These are phyloP conservation scores for Drosophila pseudotalamancana DNA, from an alignment of 2,888 invertebrate species.

Conservation along the genomic window DNA sequence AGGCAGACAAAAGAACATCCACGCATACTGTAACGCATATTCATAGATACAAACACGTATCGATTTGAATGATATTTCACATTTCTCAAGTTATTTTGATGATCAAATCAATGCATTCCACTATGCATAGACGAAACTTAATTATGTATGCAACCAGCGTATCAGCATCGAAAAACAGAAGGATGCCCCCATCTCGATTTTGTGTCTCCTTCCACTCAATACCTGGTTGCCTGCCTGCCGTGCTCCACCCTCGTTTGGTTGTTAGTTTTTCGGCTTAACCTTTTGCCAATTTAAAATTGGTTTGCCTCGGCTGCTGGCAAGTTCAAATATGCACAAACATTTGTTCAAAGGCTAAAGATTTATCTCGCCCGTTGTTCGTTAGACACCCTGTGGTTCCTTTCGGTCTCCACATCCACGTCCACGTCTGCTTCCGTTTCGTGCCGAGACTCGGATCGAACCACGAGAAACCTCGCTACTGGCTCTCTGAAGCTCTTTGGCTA, in stretches of 20 bases:
- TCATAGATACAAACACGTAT: background rate
- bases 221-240: background rate
- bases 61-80: background rate
- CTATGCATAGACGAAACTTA: constrained; percentile 37
- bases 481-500: constrained; percentile 51
- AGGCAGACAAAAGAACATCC: too few relatives aligned
- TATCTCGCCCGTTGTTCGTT: constrained; percentile 67
- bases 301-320: constrained; percentile 56
- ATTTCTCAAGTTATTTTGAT: background rate
- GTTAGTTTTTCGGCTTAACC: constrained; percentile 78
- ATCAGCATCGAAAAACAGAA: constrained; percentile 31
- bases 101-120: constrained; percentile 54
- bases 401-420: constrained; percentile 58
- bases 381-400: constrained; percentile 76
- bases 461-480: constrained; percentile 25
- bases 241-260: constrained; percentile 26
- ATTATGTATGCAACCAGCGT: constrained; percentile 73
- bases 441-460: constrained; percentile 9
- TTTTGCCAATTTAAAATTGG: constrained; percentile 79
- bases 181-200: too few relatives aligned
- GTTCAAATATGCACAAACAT: constrained; percentile 80
- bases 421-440: constrained; percentile 70
- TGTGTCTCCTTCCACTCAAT: background rate
- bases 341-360: constrained; percentile 78
- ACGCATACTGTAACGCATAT: background rate